Conservation (phyloP, 2,113 vertebrate genomes). For the Crotalus horridus region DNA sequence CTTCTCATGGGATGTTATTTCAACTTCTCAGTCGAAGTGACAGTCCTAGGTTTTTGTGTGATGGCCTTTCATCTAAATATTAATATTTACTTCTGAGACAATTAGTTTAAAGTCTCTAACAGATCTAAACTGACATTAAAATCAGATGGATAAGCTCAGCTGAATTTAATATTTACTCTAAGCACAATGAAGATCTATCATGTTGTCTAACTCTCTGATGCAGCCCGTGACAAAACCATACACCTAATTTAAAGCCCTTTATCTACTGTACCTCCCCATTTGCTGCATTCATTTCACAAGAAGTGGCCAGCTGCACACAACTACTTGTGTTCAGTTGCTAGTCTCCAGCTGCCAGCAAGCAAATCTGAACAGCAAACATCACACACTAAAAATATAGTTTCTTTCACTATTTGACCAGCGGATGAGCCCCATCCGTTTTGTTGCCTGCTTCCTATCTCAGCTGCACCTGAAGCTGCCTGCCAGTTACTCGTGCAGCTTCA, state of each 20-base stretch:
- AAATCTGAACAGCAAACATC: background rate
- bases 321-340: background rate
- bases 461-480: conserved; percentile 60
- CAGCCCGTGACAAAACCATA: background rate
- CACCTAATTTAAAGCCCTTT: background rate
- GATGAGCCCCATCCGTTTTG: conserved; percentile 48
- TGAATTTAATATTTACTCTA: background rate
- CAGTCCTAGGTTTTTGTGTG: background rate
- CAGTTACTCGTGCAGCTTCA: conserved; percentile 40
- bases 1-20: background rate
- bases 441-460: conserved; percentile 9
- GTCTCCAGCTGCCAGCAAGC: background rate
- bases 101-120: background rate
- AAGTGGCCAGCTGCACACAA: background rate
- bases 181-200: background rate
- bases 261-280: background rate
- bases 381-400: conserved; percentile 3
- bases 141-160: background rate
- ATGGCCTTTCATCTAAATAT: background rate
- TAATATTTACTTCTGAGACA: background rate
- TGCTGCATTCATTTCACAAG: background rate
- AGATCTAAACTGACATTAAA: background rate
- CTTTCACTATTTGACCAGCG: background rate
- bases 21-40: background rate
- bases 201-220: background rate